Base-by-base conservation (phyloP, 2,797 vertebrate genomes). In the Lacerta agilis region DNA sequence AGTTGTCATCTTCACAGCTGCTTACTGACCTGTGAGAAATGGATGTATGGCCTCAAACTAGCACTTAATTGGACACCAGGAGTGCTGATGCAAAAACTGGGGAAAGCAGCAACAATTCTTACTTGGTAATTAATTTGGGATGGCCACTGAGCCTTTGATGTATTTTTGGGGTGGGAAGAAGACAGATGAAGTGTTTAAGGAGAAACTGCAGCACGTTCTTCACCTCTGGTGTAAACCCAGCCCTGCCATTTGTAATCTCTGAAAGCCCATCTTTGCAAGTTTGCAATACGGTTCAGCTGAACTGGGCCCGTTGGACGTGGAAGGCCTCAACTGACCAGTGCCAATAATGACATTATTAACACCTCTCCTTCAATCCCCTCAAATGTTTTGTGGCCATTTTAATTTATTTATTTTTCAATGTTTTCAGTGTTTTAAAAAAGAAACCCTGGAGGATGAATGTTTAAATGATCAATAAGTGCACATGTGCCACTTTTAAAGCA, bases 1-100 rank as follows among this genome's bases (percentile, higher is more conserved):
- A 43, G n/a, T 13, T 55, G 49, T 55, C 43, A 58, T 71, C 38
- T 4, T 71, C 23, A 78, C 67, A 36, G 43, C 76, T 55, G 85
- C 13, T 86, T 55, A 66, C 66, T 71, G 33, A 86, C 43, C 77
- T 79, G 17, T 79, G 66, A 55, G 77, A 86, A 79, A 86, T 67
- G 33, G 27, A 29, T 58, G 25, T 71, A 33, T 29, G 5, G 25
- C 43, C 77, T 79, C 45, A 58, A 45, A 55, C 66, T 69, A 71
- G 33, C 25, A 4, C n/a, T 66, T 64, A 85, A 20, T 75, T 77
- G 36, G 76, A 49, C 10, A 58, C 25, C 77, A n/a, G 9, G 36
- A 61, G 49, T 29, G 61, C 33, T 43, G 43, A 38, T 71, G 43
- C 18, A 38, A 27, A 55, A 71, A 71, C 15, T 29, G 33, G 23